phyloP scores from a whole-genome alignment of 1,140 invertebrate species.

The Scaptomyza pallida region DNA sequence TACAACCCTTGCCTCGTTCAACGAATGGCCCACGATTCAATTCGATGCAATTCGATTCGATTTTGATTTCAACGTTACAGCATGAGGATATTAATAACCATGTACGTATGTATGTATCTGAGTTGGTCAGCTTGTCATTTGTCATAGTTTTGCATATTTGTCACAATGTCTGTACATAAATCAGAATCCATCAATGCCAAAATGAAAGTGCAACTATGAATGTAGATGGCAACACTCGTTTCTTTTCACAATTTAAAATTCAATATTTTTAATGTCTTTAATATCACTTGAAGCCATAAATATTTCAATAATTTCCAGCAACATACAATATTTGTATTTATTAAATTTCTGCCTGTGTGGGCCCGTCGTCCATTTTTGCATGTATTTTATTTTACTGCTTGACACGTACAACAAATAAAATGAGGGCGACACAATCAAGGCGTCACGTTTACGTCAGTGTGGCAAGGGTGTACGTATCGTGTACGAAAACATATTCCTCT shows the following conservation, averaged over 20 bases:
- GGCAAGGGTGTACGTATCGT: background rate
- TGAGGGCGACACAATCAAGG: constrained; percentile 65
- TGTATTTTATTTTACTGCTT: constrained; percentile 7
- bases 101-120: background rate
- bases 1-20: background rate
- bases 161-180: constrained; percentile 62
- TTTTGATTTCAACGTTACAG: constrained; percentile 57
- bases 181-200: constrained; percentile 72
- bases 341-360: constrained; percentile 23
- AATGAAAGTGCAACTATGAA: constrained; percentile 20
- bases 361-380: constrained; percentile 30
- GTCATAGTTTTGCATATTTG: constrained; percentile 54
- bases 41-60: constrained; percentile 63
- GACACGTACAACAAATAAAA: constrained; percentile 65
- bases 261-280: constrained; percentile 6
- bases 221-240: constrained; percentile 5
- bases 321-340: constrained; percentile 29
- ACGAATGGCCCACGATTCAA: too few relatives aligned
- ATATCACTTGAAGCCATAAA: constrained; percentile 4
- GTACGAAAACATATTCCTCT: background rate
- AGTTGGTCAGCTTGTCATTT: constrained; percentile 58
- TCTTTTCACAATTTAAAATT: background rate
- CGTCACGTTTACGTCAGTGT: constrained; percentile 41
- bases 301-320: constrained; percentile 35
- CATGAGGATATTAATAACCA: background rate